phyloP scores from a whole-genome alignment of 2,113 vertebrate species.

The Epinephelus fuscoguttatus region DNA sequence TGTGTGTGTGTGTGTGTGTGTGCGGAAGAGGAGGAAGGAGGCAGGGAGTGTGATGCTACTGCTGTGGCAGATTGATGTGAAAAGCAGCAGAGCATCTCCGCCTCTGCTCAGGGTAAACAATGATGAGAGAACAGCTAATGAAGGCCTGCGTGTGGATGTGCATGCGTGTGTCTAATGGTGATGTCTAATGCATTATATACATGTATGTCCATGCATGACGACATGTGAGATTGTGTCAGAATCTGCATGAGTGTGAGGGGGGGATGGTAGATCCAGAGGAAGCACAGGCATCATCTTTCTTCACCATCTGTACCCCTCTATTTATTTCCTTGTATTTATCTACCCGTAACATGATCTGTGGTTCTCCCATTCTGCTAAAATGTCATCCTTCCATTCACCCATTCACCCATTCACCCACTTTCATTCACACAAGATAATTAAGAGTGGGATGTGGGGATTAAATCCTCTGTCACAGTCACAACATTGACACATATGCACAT shows the following conservation, averaged over 20 bases:
- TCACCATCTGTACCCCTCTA: slow-evolving; percentile 32
- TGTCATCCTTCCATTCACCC: background rate
- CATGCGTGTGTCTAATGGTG: slow-evolving; percentile 13
- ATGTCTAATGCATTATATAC: slow-evolving; percentile 16
- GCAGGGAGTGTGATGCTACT: slow-evolving; percentile 32
- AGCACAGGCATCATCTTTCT: slow-evolving; percentile 32
- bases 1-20: background rate
- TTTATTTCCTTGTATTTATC: slow-evolving; percentile 25
- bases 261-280: slow-evolving; percentile 36
- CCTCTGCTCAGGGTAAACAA: slow-evolving; percentile 68
- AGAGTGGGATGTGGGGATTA: background rate
- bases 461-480: background rate
- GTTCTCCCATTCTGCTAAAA: background rate
- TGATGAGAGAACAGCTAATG: slow-evolving; percentile 62
- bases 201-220: slow-evolving; percentile 16
- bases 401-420: background rate
- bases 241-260: slow-evolving; percentile 8
- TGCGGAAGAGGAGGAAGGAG: background rate
- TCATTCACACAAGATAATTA: background rate
- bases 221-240: slow-evolving; percentile 34
- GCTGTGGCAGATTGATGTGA: slow-evolving; percentile 66
- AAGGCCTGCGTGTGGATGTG: slow-evolving; percentile 29
- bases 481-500: background rate
- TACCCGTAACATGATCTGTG: slow-evolving; percentile 11
- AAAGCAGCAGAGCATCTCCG: slow-evolving; percentile 50